These are phyloP conservation scores for Tamias sibiricus DNA, from an alignment of 2,113 vertebrate genomes.

Conservation along the genomic window DNA sequence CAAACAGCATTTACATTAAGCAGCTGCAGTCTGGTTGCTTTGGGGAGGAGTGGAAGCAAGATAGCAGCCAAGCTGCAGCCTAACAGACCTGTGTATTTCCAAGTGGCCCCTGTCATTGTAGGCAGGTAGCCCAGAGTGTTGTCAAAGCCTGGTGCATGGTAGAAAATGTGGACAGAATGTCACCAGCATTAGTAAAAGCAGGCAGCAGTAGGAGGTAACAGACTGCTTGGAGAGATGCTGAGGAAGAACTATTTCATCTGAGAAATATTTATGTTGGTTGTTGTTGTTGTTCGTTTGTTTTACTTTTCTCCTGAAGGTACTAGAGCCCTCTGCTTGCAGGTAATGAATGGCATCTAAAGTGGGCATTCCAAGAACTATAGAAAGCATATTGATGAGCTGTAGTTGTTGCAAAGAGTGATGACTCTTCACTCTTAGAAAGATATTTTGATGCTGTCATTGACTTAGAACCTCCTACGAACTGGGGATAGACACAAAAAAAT, in stretches of 20 bases:
- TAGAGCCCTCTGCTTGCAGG: not conserved
- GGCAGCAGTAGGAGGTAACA: not conserved
- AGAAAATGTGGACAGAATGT: not conserved
- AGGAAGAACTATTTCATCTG: not conserved
- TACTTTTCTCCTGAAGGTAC: not conserved
- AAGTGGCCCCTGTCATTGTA: not conserved
- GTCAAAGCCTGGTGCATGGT: not conserved
- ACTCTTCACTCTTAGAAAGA: not conserved
- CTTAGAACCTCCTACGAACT: not conserved
- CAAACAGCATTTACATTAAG: not conserved
- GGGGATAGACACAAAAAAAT: not conserved
- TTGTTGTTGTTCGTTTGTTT: no score
- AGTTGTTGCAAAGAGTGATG: not conserved
- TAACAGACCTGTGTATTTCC: not conserved
- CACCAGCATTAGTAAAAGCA: not conserved
- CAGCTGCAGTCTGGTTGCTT: not conserved
- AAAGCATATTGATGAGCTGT: not conserved
- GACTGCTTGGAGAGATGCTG: not conserved
- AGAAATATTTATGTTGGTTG: not conserved
- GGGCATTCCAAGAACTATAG: not conserved
- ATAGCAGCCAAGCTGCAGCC: not conserved
- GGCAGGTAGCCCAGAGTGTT: not conserved
- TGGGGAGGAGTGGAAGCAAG: not conserved
- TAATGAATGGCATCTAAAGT: not conserved
- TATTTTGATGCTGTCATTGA: not conserved